phyloP scores from a whole-genome alignment of 2,797 vertebrate genomes.

The Balearica regulorum region DNA sequence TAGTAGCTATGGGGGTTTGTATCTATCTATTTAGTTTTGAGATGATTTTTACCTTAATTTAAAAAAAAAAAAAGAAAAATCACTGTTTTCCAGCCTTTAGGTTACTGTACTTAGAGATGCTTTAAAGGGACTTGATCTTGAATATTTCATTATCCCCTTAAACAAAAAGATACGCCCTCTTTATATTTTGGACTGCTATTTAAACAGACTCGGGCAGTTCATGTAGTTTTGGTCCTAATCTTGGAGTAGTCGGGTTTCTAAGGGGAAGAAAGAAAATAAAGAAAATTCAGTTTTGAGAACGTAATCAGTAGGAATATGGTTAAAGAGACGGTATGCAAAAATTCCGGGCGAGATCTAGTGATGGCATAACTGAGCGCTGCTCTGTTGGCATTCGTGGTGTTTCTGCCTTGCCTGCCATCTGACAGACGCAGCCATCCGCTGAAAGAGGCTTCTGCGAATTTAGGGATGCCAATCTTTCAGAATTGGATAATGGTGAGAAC shows the following conservation, averaged over 20 bases:
- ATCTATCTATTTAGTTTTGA: not conserved
- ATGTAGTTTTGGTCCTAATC: not conserved
- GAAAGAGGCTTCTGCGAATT: not conserved
- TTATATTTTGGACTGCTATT: not conserved
- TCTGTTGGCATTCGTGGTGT: not conserved
- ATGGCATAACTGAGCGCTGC: not conserved
- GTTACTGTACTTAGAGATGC: not conserved
- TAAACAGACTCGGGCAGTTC: not conserved
- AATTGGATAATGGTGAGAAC: not conserved
- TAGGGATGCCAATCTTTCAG: not conserved
- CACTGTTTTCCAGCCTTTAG: not conserved
- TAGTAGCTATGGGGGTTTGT: not conserved
- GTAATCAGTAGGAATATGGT: not conserved
- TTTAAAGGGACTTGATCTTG: not conserved
- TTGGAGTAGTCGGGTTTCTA: not conserved
- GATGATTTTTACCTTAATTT: not conserved
- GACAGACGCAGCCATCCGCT: not conserved
- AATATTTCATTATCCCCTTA: not conserved
- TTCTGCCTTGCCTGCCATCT: not conserved
- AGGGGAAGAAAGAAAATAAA: not conserved
- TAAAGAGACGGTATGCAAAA: not conserved
- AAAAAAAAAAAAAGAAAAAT: not conserved
- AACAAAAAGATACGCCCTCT: not conserved
- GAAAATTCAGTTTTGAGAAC: not conserved
- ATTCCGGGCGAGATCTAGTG: fast-evolving